phyloP scores from a whole-genome alignment of 92 coral and sea anemone species.

The Porites rus region DNA sequence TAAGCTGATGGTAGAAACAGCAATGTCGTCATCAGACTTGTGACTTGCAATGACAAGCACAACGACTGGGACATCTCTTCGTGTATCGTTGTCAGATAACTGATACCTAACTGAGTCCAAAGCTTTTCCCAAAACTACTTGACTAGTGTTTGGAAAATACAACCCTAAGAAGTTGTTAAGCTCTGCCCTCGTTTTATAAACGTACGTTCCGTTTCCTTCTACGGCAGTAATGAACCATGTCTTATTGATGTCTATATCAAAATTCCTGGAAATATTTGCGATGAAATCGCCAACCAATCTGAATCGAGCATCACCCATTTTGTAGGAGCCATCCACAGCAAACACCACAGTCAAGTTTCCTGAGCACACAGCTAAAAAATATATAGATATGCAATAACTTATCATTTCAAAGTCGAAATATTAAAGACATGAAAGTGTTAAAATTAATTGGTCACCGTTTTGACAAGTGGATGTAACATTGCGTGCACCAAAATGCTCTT shows the following conservation, averaged over 20 bases:
- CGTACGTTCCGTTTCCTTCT: constrained; percentile 10
- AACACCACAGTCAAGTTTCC: constrained; percentile 17
- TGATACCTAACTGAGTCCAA: background rate
- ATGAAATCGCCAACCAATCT: background rate
- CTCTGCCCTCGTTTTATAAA: constrained; percentile 23
- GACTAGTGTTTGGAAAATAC: constrained; percentile 7
- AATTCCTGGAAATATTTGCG: background rate
- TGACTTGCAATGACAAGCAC: constrained; percentile 14
- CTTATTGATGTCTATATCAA: constrained; percentile 11
- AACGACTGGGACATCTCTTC: background rate
- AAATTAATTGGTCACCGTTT: no score
- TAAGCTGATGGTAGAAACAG: constrained; percentile 13
- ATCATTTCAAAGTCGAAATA: no score
- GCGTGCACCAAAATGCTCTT: no score
- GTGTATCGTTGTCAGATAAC: background rate
- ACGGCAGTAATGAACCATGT: constrained; percentile 20
- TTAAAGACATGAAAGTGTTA: background rate
- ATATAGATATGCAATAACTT: no score
- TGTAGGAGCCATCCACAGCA: constrained; percentile 31
- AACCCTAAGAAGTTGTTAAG: background rate
- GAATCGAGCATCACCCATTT: background rate
- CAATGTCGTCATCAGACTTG: constrained; percentile 28
- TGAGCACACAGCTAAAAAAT: constrained; percentile 4
- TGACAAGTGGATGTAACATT: no score
- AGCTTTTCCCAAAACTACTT: background rate